Conservation (phyloP, 2,888 invertebrate species). For the Buathra laborator region DNA sequence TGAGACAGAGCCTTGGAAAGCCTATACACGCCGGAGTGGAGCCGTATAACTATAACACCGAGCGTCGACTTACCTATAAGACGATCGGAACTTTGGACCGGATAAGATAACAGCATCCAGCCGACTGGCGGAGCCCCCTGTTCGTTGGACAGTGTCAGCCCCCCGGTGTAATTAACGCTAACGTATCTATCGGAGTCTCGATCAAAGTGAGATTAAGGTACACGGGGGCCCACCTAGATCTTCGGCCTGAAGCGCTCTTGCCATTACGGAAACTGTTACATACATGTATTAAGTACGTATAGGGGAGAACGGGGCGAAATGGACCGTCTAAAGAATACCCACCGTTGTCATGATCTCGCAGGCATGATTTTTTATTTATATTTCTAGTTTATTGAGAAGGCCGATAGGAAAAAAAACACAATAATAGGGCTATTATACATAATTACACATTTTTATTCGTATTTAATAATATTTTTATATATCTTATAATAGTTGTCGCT, state of each 20-base stretch:
- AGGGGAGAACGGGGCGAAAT: too few species aligned
- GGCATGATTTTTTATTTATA: too few species aligned
- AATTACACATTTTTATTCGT: too few species aligned
- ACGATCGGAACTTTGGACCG: constrained; percentile 61
- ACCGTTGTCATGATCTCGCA: too few species aligned
- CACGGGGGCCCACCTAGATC: constrained; percentile 43
- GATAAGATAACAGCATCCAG: constrained; percentile 54
- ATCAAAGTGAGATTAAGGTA: constrained; percentile 60
- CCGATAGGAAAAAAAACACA: too few species aligned
- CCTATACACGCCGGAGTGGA: constrained; percentile 25
- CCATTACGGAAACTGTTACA: constrained; percentile 26
- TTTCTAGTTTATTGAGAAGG: too few species aligned
- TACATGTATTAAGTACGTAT: background rate
- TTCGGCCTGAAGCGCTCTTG: constrained; percentile 15
- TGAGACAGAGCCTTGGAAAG: constrained; percentile 53
- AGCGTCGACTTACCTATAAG: constrained; percentile 27
- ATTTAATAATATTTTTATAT: too few species aligned
- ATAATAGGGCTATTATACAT: too few species aligned
- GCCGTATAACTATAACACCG: constrained; percentile 40
- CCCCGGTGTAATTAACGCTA: constrained; percentile 61
- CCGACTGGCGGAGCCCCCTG: constrained; percentile 17
- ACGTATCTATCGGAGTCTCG: constrained; percentile 65
- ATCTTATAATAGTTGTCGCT: too few species aligned
- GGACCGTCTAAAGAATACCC: too few species aligned
- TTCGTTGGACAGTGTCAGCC: constrained; percentile 46